These are phyloP conservation scores for Protophormia terraenovae DNA, from an alignment of 2,888 invertebrate species.

Conservation along the genomic window DNA sequence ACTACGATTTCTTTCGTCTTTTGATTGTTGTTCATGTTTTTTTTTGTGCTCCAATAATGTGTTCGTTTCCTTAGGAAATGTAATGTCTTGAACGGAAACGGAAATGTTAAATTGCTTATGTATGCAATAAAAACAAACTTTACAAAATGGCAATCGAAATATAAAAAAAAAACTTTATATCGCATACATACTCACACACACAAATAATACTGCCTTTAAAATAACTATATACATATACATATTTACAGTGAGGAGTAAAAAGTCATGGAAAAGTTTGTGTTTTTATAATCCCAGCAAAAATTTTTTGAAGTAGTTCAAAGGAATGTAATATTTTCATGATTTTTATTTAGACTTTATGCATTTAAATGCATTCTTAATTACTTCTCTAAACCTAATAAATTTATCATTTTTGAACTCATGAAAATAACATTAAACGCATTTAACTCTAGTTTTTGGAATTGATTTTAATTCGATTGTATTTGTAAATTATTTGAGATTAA, in stretches of 20 bases:
- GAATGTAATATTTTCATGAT: too few relatives aligned
- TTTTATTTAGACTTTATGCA: too few relatives aligned
- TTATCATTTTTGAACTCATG: too few relatives aligned
- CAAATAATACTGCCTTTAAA: not conserved
- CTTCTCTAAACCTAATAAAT: too few relatives aligned
- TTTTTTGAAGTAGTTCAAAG: too few relatives aligned
- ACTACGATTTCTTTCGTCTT: not conserved
- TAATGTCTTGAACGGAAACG: constrained; percentile 69
- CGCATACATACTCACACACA: not conserved
- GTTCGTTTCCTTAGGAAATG: constrained; percentile 60
- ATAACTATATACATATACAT: too few relatives aligned
- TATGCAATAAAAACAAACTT: constrained; percentile 78
- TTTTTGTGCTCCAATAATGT: constrained; percentile 23
- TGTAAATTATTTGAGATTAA: too few relatives aligned
- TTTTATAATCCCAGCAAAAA: not conserved
- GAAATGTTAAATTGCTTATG: constrained; percentile 75
- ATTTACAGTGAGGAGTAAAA: not conserved
- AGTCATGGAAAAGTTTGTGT: not conserved
- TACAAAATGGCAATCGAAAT: constrained; percentile 70
- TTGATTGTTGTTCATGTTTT: not conserved
- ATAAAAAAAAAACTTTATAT: constrained; percentile 10
- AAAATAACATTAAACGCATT: too few relatives aligned
- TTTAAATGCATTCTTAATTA: too few relatives aligned
- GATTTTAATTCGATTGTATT: too few relatives aligned
- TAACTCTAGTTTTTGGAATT: too few relatives aligned